phyloP scores from a whole-genome alignment of 2,797 vertebrate species.

The Epinephelus malabaricus region DNA sequence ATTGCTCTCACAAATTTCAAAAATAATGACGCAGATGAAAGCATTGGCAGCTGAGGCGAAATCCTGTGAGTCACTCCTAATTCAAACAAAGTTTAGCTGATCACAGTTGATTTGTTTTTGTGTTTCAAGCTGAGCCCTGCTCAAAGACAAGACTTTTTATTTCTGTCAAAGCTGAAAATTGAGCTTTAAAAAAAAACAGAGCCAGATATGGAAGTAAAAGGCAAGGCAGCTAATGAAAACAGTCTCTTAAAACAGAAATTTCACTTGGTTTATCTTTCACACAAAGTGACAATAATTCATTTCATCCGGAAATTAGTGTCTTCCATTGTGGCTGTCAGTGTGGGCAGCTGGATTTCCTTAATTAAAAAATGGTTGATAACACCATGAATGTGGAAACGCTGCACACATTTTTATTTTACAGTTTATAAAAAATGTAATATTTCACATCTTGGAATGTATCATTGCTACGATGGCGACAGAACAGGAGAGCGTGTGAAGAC shows the following conservation, averaged over 20 bases:
- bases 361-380: constrained; percentile 19
- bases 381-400: neutral
- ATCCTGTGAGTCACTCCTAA: neutral
- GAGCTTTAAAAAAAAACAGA: neutral
- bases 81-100: constrained; percentile 13
- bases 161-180: constrained; percentile 20
- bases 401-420: constrained; percentile 19
- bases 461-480: neutral
- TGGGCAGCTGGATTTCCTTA: constrained; percentile 8
- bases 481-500: neutral
- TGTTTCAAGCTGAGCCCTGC: neutral
- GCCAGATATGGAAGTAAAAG: neutral
- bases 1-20: constrained; percentile 44
- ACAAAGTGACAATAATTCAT: neutral
- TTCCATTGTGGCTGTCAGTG: neutral
- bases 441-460: neutral
- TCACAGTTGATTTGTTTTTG: neutral
- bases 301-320: neutral
- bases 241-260: neutral
- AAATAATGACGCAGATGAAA: constrained; percentile 40
- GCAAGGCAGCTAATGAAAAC: constrained; percentile 5
- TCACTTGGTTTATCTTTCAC: neutral
- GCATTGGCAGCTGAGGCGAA: constrained; percentile 19
- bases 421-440: constrained; percentile 7
- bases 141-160: constrained; percentile 9